These are phyloP conservation scores for Eristalis pertinax DNA, from an alignment of 2,888 invertebrate species.

Conservation along the genomic window DNA sequence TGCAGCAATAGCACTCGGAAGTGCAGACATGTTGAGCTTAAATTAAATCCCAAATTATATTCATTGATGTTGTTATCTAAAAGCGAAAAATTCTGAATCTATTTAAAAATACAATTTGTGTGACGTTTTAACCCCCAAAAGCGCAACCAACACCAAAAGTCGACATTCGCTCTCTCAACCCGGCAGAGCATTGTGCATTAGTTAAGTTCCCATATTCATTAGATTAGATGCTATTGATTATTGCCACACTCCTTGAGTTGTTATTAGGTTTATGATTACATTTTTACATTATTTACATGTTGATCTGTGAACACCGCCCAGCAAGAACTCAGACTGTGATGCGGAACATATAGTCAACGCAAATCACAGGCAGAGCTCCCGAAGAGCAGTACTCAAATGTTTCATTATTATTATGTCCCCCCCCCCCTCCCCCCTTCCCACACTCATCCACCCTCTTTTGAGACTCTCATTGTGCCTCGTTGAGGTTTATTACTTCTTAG, in stretches of 20 bases:
- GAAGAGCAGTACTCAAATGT: slow-evolving; percentile 79
- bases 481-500: background rate
- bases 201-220: background rate
- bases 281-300: slow-evolving; percentile 76
- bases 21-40: background rate
- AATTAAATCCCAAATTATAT: background rate
- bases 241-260: slow-evolving; percentile 33
- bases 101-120: background rate
- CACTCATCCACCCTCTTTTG: background rate
- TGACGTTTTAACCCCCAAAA: background rate
- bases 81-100: too few relatives aligned
- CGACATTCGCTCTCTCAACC: background rate
- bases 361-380: slow-evolving; percentile 91
- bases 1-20: background rate
- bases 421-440: background rate
- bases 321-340: slow-evolving; percentile 99
- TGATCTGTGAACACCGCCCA: slow-evolving; percentile 83
- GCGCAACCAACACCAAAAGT: background rate
- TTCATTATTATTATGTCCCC: background rate
- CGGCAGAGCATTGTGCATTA: too few relatives aligned
- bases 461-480: background rate
- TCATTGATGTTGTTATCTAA: too few relatives aligned
- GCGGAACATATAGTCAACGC: slow-evolving; percentile 85
- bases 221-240: background rate
- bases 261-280: slow-evolving; percentile 31